Percentiles rank a stretch among this genome's conserved stretches.
Evolutionary conservation across 2,113 vertebrate species (phyloP).

Genomic region (Neolamprologus sp.): DNA sequence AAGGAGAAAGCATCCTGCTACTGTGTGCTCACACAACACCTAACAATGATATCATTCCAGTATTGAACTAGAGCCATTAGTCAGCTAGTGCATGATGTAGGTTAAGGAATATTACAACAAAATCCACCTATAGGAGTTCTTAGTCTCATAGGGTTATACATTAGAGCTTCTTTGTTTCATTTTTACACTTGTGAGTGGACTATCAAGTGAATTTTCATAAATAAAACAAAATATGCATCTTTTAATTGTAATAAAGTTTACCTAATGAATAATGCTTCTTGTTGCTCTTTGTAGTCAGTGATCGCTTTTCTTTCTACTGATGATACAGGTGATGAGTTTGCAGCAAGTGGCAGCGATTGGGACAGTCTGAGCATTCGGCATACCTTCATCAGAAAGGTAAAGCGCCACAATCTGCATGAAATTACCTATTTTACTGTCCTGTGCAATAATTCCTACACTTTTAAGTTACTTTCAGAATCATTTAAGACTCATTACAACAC

Average conservation of each 20-base stretch:
- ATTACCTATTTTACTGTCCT: neutral
- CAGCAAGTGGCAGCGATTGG: constrained; percentile 68
- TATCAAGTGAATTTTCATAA: neutral
- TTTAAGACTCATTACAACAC: neutral
- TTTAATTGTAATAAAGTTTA: neutral
- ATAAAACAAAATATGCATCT: neutral
- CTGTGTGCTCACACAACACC: neutral
- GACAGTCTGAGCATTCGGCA: constrained; percentile 80
- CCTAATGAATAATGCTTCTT: neutral
- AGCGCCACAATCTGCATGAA: neutral
- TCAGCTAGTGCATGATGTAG: neutral
- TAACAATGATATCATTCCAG: neutral
- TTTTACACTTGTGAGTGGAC: neutral
- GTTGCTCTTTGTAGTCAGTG: neutral
- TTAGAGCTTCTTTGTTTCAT: neutral
- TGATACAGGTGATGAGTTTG: constrained; percentile 64
- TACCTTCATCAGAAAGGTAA: constrained; percentile 87
- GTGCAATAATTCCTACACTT: neutral
- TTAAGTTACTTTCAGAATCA: neutral
- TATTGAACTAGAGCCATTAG: neutral
- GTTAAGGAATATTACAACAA: neutral
- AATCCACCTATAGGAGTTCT: neutral
- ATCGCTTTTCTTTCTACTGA: neutral
- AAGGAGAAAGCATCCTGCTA: neutral
- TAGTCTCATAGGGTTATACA: neutral